A percentile compares a stretch with the other conserved stretches of the same genome.
phyloP scores from a whole-genome alignment of 2,888 invertebrate species.

The Caenorhabditis doughertyi region DNA sequence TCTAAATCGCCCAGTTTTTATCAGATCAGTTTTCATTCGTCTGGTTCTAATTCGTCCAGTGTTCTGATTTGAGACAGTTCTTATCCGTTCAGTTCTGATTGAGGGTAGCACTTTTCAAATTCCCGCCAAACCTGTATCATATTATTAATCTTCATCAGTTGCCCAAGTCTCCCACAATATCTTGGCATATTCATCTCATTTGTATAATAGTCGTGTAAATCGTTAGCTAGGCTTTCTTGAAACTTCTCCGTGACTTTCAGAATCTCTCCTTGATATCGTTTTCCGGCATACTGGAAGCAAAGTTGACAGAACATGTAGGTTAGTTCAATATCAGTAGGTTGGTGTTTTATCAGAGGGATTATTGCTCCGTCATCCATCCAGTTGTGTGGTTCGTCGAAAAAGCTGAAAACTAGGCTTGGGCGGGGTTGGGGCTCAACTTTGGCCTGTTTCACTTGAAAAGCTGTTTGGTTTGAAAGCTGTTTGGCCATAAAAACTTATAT shows the following conservation, averaged over 20 bases:
- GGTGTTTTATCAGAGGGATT: constrained; percentile 24
- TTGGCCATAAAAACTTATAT: no score
- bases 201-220: constrained; percentile 62
- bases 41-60: no score
- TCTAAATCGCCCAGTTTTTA: no score
- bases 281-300: constrained; percentile 63
- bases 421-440: no score
- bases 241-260: constrained; percentile 42
- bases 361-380: constrained; percentile 13
- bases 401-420: constrained; percentile 22
- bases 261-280: constrained; percentile 43
- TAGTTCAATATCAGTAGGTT: constrained; percentile 56
- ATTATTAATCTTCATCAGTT: constrained; percentile 66
- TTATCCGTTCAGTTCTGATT: no score
- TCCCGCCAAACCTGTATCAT: constrained; percentile 57
- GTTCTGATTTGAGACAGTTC: no score
- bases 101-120: no score
- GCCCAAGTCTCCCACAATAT: constrained; percentile 61
- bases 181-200: constrained; percentile 52
- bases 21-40: no score
- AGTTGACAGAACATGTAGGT: constrained; percentile 64
- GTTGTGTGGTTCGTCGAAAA: constrained; percentile 46
- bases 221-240: constrained; percentile 42
- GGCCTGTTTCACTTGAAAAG: no score
- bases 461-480: no score